Base-by-base conservation (phyloP, 2,888 invertebrate genomes). In the Melanotus villosus region DNA sequence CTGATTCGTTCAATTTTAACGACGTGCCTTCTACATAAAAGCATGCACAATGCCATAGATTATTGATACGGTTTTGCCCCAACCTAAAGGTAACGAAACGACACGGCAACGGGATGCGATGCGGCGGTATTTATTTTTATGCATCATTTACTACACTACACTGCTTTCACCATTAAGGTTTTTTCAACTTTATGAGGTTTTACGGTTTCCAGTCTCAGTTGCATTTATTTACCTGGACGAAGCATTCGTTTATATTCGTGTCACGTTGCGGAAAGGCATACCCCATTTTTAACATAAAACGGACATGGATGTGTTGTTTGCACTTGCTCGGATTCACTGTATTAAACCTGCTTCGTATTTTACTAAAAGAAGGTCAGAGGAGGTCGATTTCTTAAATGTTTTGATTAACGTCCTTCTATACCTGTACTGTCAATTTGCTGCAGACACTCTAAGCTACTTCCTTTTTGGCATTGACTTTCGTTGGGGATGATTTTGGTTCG, bases 1-100 rank as follows among this genome's bases (percentile, higher is more conserved):
- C 47, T 23, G 47, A 47, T 47, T 47, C 47, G 52, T 32, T 30
- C 52, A 32, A 52, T 52, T 52, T 52, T 52, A 52, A 52, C 52
- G 52, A 32, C 52, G 32, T 18, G 32, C 16, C 30, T 30, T 16
- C 9, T 1, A 32, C 52, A 52, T 52, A 52, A 52, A 52, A 18
- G 26, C 50, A 14, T 52, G 18, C 18, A 52, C 52, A 52, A 52
- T 52, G 52, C 52, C 32, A 52, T 52, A 52, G 52, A 52, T 52
- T 52, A 52, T 52, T 16, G 52, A 52, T 52, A 52, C 14, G 10
- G 9, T 52, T 52, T 32, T 16, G 10, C 26, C 16, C 52, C 32
- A 52, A 30, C 52, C 32, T 2, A 30, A 52, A 52, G 52, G 52
- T 52, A 52, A 52, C 47, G 47, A 45, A 45, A n/a, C 45, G 45